phyloP scores from a whole-genome alignment of 2,888 invertebrate genomes.

The Dione vanillae region DNA sequence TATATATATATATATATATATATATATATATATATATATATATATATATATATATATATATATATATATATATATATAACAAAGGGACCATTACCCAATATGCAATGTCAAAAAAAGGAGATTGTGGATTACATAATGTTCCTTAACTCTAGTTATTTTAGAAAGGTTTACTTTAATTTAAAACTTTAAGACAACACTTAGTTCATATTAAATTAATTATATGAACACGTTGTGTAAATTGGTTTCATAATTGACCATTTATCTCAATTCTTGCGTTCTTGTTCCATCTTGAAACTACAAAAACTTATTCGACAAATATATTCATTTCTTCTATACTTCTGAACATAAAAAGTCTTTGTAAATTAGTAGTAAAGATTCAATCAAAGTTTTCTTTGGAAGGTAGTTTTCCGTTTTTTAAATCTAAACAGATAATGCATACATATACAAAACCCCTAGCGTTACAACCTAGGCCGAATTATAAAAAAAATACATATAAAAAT shows the following conservation, averaged over 20 bases:
- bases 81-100: not conserved
- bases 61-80: too few species aligned
- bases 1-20: too few species aligned
- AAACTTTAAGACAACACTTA: not conserved
- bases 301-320: not conserved
- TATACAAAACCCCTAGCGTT: too few species aligned
- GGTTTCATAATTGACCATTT: conserved; percentile 5
- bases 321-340: not conserved
- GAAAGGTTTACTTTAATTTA: conserved; percentile 5
- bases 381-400: too few species aligned
- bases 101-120: not conserved
- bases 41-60: not conserved
- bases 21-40: too few species aligned
- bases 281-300: not conserved
- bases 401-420: too few species aligned
- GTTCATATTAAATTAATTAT: conserved; percentile 14
- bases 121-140: conserved; percentile 1
- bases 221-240: conserved; percentile 1
- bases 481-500: too few species aligned
- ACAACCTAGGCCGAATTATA: too few species aligned
- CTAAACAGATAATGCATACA: too few species aligned
- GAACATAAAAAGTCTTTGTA: too few species aligned
- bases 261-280: not conserved
- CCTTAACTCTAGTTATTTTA: not conserved
- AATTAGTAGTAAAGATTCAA: too few species aligned